Conservation (phyloP, 2,888 invertebrate species). For the Acanthosoma haemorrhoidale region DNA sequence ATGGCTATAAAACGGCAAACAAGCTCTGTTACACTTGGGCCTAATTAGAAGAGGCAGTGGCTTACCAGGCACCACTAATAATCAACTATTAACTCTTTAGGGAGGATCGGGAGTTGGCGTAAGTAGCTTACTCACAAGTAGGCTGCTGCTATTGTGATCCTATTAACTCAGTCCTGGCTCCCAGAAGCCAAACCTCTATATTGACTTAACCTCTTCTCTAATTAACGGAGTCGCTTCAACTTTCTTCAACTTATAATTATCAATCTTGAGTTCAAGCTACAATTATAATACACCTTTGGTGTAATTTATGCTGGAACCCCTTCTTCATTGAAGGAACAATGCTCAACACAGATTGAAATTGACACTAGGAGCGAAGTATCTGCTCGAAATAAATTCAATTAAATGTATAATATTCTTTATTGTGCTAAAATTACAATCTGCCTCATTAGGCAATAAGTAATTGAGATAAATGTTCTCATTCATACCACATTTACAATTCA, state of each 20-base stretch:
- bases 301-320: too few species aligned
- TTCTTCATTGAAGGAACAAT: too few species aligned
- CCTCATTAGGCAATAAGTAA: too few species aligned
- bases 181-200: not conserved
- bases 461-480: too few species aligned
- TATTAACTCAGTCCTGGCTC: not conserved
- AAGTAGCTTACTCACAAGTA: slow-evolving; percentile 7
- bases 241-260: not conserved
- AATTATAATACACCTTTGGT: too few species aligned
- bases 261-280: too few species aligned
- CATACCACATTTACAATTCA: too few species aligned
- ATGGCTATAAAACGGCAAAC: not conserved
- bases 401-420: too few species aligned
- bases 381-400: too few species aligned
- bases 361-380: too few species aligned
- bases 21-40: not conserved
- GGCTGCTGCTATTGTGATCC: not conserved
- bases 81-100: not conserved
- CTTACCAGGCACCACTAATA: not conserved
- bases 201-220: not conserved
- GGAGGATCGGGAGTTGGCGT: not conserved
- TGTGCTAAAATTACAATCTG: too few species aligned
- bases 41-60: not conserved
- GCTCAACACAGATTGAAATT: too few species aligned
- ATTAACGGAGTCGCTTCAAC: not conserved